phyloP scores from a whole-genome alignment of 2,888 invertebrate genomes.

The Ethmia dodecea region DNA sequence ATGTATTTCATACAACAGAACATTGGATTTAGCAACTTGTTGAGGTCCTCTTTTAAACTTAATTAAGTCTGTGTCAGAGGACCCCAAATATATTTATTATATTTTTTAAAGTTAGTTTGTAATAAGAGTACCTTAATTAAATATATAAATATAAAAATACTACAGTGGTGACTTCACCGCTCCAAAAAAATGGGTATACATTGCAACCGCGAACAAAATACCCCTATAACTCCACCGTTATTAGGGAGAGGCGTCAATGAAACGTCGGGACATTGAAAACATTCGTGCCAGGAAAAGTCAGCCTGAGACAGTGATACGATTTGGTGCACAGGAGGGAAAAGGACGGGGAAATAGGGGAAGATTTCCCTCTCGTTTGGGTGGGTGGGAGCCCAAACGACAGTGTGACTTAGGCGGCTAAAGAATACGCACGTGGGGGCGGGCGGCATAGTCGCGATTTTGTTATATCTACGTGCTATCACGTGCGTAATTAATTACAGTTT shows the following conservation, averaged over 20 bases:
- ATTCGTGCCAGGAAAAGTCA: conserved; percentile 33
- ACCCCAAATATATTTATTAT: no score
- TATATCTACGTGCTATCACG: neutral
- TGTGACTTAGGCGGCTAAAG: neutral
- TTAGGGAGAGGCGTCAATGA: conserved; percentile 55
- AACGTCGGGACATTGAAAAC: conserved; percentile 55
- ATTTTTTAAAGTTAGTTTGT: no score
- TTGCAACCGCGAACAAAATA: conserved; percentile 13
- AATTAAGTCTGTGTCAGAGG: no score
- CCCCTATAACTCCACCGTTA: conserved; percentile 29
- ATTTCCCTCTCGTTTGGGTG: conserved; percentile 68
- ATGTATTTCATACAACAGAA: no score
- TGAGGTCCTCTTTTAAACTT: no score
- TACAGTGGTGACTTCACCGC: no score
- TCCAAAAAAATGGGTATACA: no score
- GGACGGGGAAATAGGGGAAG: conserved; percentile 39
- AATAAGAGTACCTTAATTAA: no score
- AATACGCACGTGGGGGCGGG: conserved; percentile 74
- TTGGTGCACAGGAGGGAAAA: conserved; percentile 19
- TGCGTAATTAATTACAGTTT: no score
- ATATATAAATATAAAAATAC: no score
- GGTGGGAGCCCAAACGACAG: conserved; percentile 24
- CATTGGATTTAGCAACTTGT: no score
- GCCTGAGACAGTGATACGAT: conserved; percentile 30
- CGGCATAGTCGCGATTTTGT: neutral